phyloP scores from a whole-genome alignment of 2,113 vertebrate genomes.

The Mesocricetus auratus region DNA sequence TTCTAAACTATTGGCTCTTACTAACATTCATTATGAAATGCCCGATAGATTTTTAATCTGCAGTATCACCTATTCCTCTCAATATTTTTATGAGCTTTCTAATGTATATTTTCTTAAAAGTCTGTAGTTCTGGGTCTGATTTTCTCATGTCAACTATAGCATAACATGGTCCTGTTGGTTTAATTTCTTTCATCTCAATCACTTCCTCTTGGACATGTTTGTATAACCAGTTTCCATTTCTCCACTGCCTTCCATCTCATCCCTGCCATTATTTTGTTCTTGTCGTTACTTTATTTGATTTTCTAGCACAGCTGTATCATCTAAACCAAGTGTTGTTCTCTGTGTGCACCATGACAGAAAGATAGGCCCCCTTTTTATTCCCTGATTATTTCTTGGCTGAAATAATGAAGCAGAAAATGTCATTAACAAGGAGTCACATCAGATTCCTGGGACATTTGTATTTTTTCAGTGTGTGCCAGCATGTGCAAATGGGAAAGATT shows the following conservation, averaged over 20 bases:
- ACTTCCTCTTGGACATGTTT: constrained; percentile 55
- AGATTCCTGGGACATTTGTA: constrained; percentile 69
- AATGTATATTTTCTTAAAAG: constrained; percentile 53
- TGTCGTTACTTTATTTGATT: constrained; percentile 49
- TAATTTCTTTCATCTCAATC: constrained; percentile 58
- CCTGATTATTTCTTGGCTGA: constrained; percentile 71
- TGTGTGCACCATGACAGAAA: constrained; percentile 56
- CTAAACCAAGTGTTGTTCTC: constrained; percentile 43
- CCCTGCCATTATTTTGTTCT: constrained; percentile 59
- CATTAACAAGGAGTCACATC: constrained; percentile 68
- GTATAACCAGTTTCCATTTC: constrained; percentile 51
- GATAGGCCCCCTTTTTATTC: constrained; percentile 18
- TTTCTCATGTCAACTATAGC: not conserved
- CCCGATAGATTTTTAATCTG: not conserved
- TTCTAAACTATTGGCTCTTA: not conserved
- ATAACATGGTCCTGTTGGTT: constrained; percentile 35
- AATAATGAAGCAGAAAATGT: constrained; percentile 72
- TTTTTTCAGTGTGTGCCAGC: constrained; percentile 31
- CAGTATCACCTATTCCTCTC: constrained; percentile 32
- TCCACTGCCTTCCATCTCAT: constrained; percentile 32
- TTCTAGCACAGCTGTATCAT: constrained; percentile 52
- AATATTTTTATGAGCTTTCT: constrained; percentile 55
- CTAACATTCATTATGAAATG: not conserved
- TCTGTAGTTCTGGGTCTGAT: constrained; percentile 26
- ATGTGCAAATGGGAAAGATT: constrained; percentile 52